phyloP scores from a whole-genome alignment of 2,888 invertebrate genomes.

The Archaeoteleia sp. region DNA sequence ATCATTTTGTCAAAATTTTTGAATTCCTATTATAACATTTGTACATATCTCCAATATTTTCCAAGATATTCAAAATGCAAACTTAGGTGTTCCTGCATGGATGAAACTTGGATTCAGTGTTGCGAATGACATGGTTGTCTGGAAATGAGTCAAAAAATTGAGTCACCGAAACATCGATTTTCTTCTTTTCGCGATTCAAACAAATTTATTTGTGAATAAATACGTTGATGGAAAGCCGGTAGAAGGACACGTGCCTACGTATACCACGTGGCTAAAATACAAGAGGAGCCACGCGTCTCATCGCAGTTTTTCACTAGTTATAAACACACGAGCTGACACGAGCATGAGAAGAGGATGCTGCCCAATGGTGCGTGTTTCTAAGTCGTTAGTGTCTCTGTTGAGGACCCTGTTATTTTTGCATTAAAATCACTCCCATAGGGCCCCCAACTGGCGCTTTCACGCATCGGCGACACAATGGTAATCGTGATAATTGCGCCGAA shows the following conservation, averaged over 20 bases:
- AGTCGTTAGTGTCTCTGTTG: constrained; percentile 65
- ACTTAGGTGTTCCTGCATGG: too few species aligned
- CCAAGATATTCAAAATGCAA: too few species aligned
- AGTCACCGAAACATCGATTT: constrained; percentile 7
- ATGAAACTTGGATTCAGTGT: too few species aligned
- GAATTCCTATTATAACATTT: too few species aligned
- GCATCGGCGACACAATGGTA: constrained; percentile 37
- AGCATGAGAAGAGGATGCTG: constrained; percentile 60
- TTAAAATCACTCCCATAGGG: constrained; percentile 63
- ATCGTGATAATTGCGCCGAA: constrained; percentile 58
- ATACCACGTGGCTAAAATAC: constrained; percentile 68
- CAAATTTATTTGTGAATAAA: constrained; percentile 47
- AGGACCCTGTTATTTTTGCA: constrained; percentile 68
- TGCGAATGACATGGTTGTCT: too few species aligned
- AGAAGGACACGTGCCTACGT: constrained; percentile 59
- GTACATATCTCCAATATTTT: too few species aligned
- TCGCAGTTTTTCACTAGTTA: constrained; percentile 56
- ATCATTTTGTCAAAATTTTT: too few species aligned
- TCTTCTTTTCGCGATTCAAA: constrained; percentile 28
- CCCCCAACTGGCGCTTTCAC: constrained; percentile 50
- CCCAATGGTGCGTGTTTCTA: constrained; percentile 63
- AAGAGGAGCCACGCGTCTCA: constrained; percentile 61
- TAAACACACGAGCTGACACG: constrained; percentile 58
- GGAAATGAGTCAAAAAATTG: too few species aligned
- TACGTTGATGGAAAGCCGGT: constrained; percentile 24